Base-by-base conservation (phyloP, 2,797 vertebrate species). In the Xerus rutilus region DNA sequence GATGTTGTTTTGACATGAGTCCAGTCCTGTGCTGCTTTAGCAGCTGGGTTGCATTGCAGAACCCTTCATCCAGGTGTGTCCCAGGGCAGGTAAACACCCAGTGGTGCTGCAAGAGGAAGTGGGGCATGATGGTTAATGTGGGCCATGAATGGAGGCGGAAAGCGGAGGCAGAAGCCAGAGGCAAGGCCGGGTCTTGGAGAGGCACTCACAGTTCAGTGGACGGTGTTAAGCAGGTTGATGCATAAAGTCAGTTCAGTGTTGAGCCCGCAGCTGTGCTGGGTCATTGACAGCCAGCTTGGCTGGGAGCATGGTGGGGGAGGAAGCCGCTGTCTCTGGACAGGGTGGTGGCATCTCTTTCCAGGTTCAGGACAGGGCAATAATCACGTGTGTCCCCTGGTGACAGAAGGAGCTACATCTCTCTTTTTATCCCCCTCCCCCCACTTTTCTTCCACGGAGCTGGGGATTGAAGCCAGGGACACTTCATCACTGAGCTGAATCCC, bases 1-100 rank as follows among this genome's bases (percentile, higher is more conserved):
- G 85, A 28, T 82, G 95, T 52, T 95, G 96, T 96, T 97, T 92
- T 74, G 77, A 88, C 81, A 76, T 9, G 65, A 94, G 57, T 88
- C 85, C 89, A 70, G 9, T 91, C 92, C 81, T 32, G 87, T 83
- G 49, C 57, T 79, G 62, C 94, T 94, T 92, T 86, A 95, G 84
- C 94, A 74, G 62, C 70, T 39, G 21, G n/a, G 39, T 28, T 69
- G 43, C 82, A n/a, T 62, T 18, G 12, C 35, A 88, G 95, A 96
- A 96, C 86, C 95, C 65, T 79, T 59, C 65, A 91, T 79, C 93
- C 88, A 92, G 39, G 47, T 79, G 47, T 67, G 47, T 81, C 43
- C 67, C 20, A 45, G 43, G 35, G 52, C 32, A 35, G 30, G 14
- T 62, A 81, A 89, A 84, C 83, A 92, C 54, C 39, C 2, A 28